Conservation (phyloP, 2,797 vertebrate species). For the Anomalospiza imberbis region DNA sequence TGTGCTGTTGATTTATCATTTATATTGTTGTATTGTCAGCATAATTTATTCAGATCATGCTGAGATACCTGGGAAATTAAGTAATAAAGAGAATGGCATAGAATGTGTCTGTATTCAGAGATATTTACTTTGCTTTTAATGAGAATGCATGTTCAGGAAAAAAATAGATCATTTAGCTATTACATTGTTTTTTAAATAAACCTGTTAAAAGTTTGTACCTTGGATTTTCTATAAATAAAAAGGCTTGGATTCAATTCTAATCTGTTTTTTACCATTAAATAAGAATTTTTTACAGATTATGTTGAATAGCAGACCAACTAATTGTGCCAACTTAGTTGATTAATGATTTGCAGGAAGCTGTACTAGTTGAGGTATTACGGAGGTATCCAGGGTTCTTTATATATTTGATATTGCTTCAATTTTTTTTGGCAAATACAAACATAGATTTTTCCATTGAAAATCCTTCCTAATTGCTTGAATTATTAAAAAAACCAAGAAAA, state of each 20-base stretch:
- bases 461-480: not conserved
- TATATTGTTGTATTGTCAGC: constrained; percentile 80
- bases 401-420: not conserved
- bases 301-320: not conserved
- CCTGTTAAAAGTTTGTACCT: constrained; percentile 59
- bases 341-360: not conserved
- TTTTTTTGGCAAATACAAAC: not conserved
- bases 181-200: constrained; percentile 66
- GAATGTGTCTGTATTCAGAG: constrained; percentile 65
- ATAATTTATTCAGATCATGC: constrained; percentile 87
- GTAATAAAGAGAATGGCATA: constrained; percentile 77
- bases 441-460: not conserved
- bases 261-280: constrained; percentile 13
- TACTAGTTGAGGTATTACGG: not conserved
- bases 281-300: not conserved
- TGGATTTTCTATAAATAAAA: constrained; percentile 25
- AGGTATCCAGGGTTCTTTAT: not conserved
- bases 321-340: not conserved
- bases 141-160: constrained; percentile 74
- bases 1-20: constrained; percentile 87
- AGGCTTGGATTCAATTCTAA: not conserved
- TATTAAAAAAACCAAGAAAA: not conserved
- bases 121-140: constrained; percentile 74
- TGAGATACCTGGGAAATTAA: constrained; percentile 84
- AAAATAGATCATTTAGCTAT: constrained; percentile 72